These are phyloP conservation scores for Coracias cyanogaster DNA, from an alignment of 2,797 vertebrate genomes.

Conservation along the genomic window DNA sequence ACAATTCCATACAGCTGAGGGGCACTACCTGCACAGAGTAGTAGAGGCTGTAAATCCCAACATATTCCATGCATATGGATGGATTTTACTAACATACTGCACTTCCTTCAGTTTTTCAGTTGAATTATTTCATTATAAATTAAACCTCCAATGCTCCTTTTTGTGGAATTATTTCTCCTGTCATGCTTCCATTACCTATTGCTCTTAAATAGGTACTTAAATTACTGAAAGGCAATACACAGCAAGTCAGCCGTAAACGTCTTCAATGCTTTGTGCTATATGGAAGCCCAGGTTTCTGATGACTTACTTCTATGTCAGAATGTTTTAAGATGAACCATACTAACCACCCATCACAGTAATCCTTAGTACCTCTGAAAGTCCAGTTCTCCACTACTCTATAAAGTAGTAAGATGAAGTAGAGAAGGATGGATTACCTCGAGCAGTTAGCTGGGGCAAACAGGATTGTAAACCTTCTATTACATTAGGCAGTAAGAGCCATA, in stretches of 20 bases:
- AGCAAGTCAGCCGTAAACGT: background rate
- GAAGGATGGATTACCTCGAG: background rate
- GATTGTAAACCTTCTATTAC: background rate
- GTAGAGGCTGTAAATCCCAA: background rate
- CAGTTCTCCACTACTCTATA: background rate
- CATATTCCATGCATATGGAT: accelerated
- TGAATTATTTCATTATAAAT: background rate
- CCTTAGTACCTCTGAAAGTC: background rate
- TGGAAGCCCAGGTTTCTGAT: background rate
- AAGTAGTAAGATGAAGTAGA: background rate
- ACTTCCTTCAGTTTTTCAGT: background rate
- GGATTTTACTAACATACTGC: background rate
- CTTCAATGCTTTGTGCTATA: background rate
- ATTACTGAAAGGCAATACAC: background rate
- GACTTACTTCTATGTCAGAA: background rate
- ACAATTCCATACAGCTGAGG: background rate
- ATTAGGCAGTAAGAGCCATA: background rate
- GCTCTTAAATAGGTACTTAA: background rate
- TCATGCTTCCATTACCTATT: background rate
- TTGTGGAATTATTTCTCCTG: background rate
- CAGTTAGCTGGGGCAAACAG: background rate
- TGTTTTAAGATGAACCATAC: background rate
- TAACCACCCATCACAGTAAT: background rate
- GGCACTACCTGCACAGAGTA: background rate
- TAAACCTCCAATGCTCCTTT: background rate